Evolutionary conservation across 2,888 invertebrate genomes (phyloP).

Genomic region (Sesia bembeciformis): DNA sequence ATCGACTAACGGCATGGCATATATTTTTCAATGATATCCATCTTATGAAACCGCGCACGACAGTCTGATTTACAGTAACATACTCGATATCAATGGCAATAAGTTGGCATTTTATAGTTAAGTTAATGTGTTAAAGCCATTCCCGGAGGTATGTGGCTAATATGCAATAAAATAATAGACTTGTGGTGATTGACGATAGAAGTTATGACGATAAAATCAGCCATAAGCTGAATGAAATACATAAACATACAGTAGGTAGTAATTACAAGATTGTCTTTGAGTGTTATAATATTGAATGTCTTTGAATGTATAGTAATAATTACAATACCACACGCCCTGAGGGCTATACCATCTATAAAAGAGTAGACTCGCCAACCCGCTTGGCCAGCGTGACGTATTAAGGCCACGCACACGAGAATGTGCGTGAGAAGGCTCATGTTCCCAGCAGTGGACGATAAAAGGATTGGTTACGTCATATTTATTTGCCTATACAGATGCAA

Average conservation of each 20-base stretch:
- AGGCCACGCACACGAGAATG: no score
- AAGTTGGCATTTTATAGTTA: constrained; percentile 31
- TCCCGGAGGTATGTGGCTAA: not conserved
- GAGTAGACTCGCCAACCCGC: no score
- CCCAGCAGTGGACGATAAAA: no score
- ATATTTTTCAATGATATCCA: constrained; percentile 59
- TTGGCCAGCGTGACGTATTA: no score
- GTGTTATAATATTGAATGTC: no score
- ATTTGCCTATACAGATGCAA: no score
- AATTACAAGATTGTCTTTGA: constrained; percentile 10
- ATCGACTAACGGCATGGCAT: constrained; percentile 53
- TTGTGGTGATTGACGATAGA: constrained; percentile 21
- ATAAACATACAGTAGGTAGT: constrained; percentile 17
- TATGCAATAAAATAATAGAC: constrained; percentile 18
- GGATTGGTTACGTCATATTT: no score
- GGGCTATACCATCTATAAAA: no score
- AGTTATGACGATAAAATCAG: constrained; percentile 21
- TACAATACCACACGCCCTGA: no score
- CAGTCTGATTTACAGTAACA: constrained; percentile 48
- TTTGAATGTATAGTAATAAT: no score
- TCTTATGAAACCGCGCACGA: constrained; percentile 51
- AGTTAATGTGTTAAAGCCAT: constrained; percentile 8
- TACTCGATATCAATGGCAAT: not conserved
- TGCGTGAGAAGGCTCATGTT: no score
- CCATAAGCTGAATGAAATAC: constrained; percentile 10